A percentile compares a stretch with the other conserved stretches of the same genome.
Evolutionary conservation across 2,113 vertebrate genomes (phyloP).

Genomic region (Entosphenus tridentatus): DNA sequence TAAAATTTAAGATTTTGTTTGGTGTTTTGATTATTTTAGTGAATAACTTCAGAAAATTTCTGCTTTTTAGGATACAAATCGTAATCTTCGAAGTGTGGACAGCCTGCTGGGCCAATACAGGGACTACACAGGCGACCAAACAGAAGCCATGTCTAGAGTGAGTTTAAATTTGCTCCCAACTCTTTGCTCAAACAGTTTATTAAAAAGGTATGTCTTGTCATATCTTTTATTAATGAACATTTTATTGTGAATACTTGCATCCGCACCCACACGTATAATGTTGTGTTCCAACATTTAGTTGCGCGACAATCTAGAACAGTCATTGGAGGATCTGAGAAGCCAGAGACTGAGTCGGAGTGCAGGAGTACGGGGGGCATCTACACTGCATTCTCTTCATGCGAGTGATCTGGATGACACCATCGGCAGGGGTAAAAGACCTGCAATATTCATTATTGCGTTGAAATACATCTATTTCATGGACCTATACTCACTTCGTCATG

Average conservation of each 20-base stretch:
- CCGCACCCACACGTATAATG: not conserved
- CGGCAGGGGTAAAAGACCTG: conserved; percentile 26
- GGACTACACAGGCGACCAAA: conserved; percentile 46
- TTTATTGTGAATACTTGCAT: too few relatives aligned
- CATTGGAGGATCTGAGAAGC: conserved; percentile 43
- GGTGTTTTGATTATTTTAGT: too few relatives aligned
- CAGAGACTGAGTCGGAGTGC: conserved; percentile 26
- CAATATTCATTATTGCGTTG: too few relatives aligned
- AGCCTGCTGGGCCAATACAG: conserved; percentile 58
- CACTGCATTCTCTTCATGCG: conserved; percentile 40
- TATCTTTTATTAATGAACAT: not conserved
- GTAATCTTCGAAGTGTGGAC: conserved; percentile 59
- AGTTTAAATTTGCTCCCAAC: conserved; percentile 13
- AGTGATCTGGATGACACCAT: conserved; percentile 44
- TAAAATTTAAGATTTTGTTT: too few relatives aligned
- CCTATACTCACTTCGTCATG: too few relatives aligned
- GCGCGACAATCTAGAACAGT: conserved; percentile 57
- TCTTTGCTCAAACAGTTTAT: too few relatives aligned
- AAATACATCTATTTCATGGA: too few relatives aligned
- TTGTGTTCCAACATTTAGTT: conserved; percentile 25
- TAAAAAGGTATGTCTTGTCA: not conserved
- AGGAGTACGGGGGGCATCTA: conserved; percentile 30
- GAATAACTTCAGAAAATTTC: not conserved
- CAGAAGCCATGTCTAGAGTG: conserved; percentile 47
- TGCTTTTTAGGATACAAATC: conserved; percentile 51